Evolutionary conservation across 1,140 invertebrate species (phyloP), one percentile per base, ranked within the genome.

Genomic region (Ceratina australensis): DNA sequence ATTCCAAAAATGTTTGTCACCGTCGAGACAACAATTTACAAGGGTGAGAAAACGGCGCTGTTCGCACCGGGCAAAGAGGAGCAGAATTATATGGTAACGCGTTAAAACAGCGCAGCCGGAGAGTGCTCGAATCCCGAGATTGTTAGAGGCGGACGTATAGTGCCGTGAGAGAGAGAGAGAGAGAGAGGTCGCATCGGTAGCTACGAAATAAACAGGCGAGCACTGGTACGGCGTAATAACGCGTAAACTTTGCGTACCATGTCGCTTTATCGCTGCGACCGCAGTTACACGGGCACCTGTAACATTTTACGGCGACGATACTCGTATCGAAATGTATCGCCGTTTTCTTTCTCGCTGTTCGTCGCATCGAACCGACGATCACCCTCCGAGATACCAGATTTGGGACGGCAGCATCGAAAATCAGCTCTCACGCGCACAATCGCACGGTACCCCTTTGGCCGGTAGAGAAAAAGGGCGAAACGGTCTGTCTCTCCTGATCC

Each of bases 291-390:
- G 64, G 74, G 80, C 75, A 60, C 15, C 66, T 42, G 33, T 42
- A 42, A 42, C 33, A 10, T 10, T 42, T 42, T 42, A 42, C 33
- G 33, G 10, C 33, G 24, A 15, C n/a, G 47, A 56, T 65, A 65
- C 18, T 52, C 65, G 59, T 65, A 66, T 24, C 54, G 54, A 61
- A 82, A 82, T 64, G 74, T 83, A 82, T 83, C 57, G 81, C 42
- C 71, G 54, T 60, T 82, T 83, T 72, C 71, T 71, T 71, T 16
- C 67, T 26, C 24, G 8, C 0, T 20, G 24, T 7, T 57, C 10
- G 20, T 12, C 33, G 22, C 57, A 57, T 20, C 22, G 28, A 3
- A 49, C 42, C 47, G 74, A 69, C 66, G 61, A 71, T 77, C 68
- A 52, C 57, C 57, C 20, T 47, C 74, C n/a, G n/a, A n/a, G n/a